A percentile compares a stretch with the other conserved stretches of the same genome.
These are phyloP conservation scores for Pogonognathellus flavescens DNA, from an alignment of 1,140 invertebrate genomes.

Conservation along the genomic window DNA sequence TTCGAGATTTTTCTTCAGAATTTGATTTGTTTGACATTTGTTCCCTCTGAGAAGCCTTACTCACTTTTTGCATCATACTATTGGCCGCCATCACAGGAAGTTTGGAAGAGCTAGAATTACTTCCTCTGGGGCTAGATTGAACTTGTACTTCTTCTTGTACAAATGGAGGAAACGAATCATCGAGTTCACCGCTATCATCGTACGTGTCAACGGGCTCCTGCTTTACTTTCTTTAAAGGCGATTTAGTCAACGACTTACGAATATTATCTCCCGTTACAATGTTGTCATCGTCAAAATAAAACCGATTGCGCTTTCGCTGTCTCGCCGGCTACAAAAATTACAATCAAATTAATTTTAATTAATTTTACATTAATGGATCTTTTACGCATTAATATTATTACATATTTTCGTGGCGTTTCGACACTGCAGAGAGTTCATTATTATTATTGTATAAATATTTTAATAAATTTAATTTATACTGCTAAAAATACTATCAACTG, in stretches of 20 bases:
- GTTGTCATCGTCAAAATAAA: conserved; percentile 93
- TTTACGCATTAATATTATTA: too few relatives aligned
- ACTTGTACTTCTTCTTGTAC: conserved; percentile 71
- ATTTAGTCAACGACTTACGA: conserved; percentile 50
- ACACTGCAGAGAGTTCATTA: too few relatives aligned
- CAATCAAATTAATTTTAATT: too few relatives aligned
- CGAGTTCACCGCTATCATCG: conserved; percentile 71
- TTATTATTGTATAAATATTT: too few relatives aligned
- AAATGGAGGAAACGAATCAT: conserved; percentile 75
- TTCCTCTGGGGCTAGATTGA: background rate
- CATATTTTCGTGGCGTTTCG: too few relatives aligned
- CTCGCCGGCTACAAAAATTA: conserved; percentile 77
- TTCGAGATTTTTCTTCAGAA: background rate
- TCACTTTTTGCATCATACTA: background rate
- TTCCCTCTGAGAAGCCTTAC: background rate
- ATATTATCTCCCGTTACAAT: conserved; percentile 80
- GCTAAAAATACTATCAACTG: too few relatives aligned
- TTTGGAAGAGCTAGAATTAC: background rate
- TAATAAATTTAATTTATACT: background rate
- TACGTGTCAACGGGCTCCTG: conserved; percentile 67
- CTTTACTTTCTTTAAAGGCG: conserved; percentile 56
- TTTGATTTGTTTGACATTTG: background rate
- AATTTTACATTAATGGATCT: too few relatives aligned
- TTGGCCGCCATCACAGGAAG: background rate
- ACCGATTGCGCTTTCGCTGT: conserved; percentile 89